Conservation (phyloP, 2,113 vertebrate genomes). For the Genyomyrus donnyi region DNA sequence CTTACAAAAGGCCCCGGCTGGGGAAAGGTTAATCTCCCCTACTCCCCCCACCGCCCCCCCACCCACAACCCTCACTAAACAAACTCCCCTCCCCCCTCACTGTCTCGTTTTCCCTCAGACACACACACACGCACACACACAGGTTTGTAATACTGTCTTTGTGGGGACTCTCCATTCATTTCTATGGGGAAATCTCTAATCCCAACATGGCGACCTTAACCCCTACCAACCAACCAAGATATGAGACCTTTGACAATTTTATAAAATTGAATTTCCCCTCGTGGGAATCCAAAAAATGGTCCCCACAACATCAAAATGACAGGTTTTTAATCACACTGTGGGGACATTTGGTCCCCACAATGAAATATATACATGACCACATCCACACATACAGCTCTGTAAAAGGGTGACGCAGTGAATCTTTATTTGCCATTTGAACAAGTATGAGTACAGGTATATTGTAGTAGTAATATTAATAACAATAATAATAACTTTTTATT, state of each 20-base stretch:
- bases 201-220: not conserved
- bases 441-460: not conserved
- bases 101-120: constrained; percentile 14
- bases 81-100: constrained; percentile 42
- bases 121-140: not conserved
- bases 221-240: not conserved
- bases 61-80: constrained; percentile 58
- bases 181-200: not conserved
- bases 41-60: constrained; percentile 37
- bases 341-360: not conserved
- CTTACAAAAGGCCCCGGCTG: constrained; percentile 59
- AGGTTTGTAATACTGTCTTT: not conserved
- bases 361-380: not conserved
- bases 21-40: constrained; percentile 57
- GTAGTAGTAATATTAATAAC: not conserved
- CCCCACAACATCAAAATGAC: not conserved
- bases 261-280: not conserved
- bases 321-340: not conserved
- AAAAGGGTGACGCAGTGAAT: not conserved
- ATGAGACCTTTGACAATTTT: not conserved
- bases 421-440: not conserved
- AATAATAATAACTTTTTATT: no score
- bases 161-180: not conserved
- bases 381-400: not conserved
- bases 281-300: not conserved